phyloP scores from a whole-genome alignment of 2,888 invertebrate species.

The Galerucella nymphaeae region DNA sequence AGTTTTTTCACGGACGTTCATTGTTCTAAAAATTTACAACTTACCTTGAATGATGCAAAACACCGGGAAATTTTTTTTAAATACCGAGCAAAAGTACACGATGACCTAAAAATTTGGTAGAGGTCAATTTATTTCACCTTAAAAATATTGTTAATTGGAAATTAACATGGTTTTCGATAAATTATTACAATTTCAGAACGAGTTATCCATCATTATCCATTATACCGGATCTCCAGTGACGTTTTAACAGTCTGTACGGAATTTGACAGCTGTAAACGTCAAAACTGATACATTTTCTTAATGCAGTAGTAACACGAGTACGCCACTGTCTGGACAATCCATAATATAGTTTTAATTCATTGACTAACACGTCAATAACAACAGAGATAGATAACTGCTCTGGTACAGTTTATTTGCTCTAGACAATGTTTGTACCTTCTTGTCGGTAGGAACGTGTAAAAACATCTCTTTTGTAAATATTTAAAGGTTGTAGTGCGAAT shows the following conservation, averaged over 20 bases:
- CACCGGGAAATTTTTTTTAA: neutral
- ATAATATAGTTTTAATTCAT: constrained; percentile 8
- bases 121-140: constrained; percentile 1
- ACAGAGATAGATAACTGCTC: constrained; percentile 9
- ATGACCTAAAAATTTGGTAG: constrained; percentile 1
- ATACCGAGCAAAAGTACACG: neutral
- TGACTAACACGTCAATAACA: constrained; percentile 18
- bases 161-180: neutral
- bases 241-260: too few relatives aligned
- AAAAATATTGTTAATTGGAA: neutral
- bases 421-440: constrained; percentile 4
- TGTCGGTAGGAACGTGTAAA: neutral
- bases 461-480: constrained; percentile 10
- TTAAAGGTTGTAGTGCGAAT: constrained; percentile 11
- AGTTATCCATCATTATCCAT: too few relatives aligned
- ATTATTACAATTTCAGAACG: neutral
- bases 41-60: neutral
- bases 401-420: constrained; percentile 22
- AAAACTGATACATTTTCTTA: too few relatives aligned
- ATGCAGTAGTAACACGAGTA: neutral
- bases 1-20: neutral
- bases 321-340: neutral
- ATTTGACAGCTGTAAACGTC: too few relatives aligned
- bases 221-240: too few relatives aligned
- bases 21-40: neutral